These are phyloP conservation scores for Taeniopygia guttata DNA, from an alignment of 2,797 vertebrate genomes.

Conservation along the genomic window DNA sequence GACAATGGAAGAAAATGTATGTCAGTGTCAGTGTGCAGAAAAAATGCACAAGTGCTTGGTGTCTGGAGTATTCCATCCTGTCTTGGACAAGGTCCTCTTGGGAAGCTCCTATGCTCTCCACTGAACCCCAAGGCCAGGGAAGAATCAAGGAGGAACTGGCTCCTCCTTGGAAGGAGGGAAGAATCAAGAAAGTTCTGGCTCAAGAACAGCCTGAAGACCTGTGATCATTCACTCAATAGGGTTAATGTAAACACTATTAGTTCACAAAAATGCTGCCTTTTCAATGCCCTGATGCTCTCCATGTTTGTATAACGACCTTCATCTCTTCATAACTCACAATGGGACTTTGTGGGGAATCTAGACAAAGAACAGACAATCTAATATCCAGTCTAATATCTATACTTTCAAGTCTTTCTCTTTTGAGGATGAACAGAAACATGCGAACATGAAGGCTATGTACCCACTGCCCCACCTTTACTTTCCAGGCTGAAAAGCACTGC, in stretches of 20 bases:
- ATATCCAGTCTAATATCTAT: neutral
- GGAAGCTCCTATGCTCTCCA: neutral
- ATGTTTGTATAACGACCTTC: neutral
- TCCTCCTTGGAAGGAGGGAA: neutral
- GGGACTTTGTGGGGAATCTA: neutral
- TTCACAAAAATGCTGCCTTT: neutral
- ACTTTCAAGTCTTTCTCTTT: neutral
- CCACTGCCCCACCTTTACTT: neutral
- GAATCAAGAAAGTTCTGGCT: neutral
- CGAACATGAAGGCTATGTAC: accelerated
- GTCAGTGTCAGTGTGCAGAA: neutral
- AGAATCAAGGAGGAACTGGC: neutral
- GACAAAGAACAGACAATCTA: neutral
- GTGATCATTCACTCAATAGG: neutral
- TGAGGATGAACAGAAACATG: neutral
- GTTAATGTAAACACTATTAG: neutral
- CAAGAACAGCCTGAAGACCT: neutral
- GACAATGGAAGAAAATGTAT: neutral
- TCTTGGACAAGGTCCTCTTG: neutral
- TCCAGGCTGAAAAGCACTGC: neutral
- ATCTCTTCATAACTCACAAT: neutral
- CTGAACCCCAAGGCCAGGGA: neutral
- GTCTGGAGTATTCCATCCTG: neutral
- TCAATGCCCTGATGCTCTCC: neutral
- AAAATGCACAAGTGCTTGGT: neutral